Percentiles rank a stretch among this genome's conserved stretches.
Conservation (phyloP, 2,888 invertebrate genomes). For the Agrotis clavis region DNA sequence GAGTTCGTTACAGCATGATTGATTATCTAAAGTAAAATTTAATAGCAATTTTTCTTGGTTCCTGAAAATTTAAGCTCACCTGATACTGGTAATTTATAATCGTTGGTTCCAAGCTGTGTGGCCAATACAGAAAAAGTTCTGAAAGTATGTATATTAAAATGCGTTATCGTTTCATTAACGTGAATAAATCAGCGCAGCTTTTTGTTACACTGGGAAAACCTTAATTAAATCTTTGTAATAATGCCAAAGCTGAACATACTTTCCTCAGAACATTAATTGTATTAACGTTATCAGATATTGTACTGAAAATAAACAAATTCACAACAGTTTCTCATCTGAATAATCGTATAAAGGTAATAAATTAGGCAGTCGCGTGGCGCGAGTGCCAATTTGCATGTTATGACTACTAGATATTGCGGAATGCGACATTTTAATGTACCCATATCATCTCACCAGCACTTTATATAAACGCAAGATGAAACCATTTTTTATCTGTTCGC, state of each 20-base stretch:
- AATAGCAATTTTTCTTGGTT: constrained; percentile 1
- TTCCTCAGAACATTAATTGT: constrained; percentile 23
- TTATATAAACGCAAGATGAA: constrained; percentile 24
- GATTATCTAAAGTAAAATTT: constrained; percentile 20
- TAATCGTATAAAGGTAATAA: constrained; percentile 42
- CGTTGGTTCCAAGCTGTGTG: neutral
- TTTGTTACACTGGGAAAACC: constrained; percentile 16
- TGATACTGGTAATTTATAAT: neutral
- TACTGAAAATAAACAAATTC: constrained; percentile 41
- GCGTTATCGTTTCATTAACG: constrained; percentile 4
- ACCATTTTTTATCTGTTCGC: constrained; percentile 48
- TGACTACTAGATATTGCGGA: constrained; percentile 38
- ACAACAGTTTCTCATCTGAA: constrained; percentile 36
- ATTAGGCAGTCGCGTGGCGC: constrained; percentile 24
- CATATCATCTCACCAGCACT: constrained; percentile 20
- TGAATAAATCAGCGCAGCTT: constrained; percentile 29
- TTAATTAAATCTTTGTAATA: constrained; percentile 19
- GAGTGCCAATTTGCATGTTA: constrained; percentile 51
- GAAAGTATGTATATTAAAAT: constrained; percentile 13
- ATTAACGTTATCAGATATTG: constrained; percentile 29
- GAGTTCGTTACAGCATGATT: constrained; percentile 18
- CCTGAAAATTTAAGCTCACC: constrained; percentile 5
- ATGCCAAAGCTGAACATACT: constrained; percentile 31
- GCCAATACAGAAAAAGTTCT: neutral
- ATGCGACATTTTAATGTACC: constrained; percentile 32